Percentiles rank a stretch among this genome's conserved stretches.
Conservation (phyloP, 92 coral and sea anemone genomes). For the Zoanthus gigantus region DNA sequence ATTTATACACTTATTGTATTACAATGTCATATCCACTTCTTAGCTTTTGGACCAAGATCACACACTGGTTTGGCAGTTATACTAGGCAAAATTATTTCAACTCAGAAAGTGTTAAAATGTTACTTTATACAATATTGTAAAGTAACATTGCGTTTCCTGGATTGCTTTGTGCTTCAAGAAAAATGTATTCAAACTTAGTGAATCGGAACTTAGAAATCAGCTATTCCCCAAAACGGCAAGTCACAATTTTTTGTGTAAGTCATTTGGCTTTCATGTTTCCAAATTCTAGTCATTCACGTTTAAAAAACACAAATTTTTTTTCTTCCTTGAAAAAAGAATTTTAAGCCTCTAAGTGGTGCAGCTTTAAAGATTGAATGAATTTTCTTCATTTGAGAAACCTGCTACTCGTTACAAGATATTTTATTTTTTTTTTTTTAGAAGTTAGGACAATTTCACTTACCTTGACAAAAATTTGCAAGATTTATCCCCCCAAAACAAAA, state of each 20-base stretch:
- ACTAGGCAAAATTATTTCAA: background rate
- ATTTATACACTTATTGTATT: constrained; percentile 25
- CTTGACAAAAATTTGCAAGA: background rate
- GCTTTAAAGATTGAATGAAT: background rate
- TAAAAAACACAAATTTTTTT: background rate
- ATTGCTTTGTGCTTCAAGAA: background rate
- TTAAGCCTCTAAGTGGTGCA: background rate
- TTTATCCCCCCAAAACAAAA: constrained; percentile 29
- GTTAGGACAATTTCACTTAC: constrained; percentile 4
- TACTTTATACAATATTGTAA: background rate
- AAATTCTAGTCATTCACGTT: background rate
- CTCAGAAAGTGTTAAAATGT: background rate
- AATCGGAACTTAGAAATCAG: constrained; percentile 43
- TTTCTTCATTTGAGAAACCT: constrained; percentile 14
- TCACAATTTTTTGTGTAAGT: background rate
- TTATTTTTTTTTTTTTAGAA: background rate
- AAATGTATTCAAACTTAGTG: constrained; percentile 17
- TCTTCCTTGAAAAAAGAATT: background rate
- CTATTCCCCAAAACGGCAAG: background rate
- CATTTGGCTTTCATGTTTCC: constrained; percentile 21
- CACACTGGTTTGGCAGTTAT: background rate
- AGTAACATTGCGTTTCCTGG: background rate
- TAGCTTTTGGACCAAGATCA: background rate
- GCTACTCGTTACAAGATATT: constrained; percentile 6
- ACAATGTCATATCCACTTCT: background rate